Percentiles rank a stretch among this genome's conserved stretches.
Conservation (phyloP, 2,797 vertebrate genomes). For the Cyclopterus lumpus region DNA sequence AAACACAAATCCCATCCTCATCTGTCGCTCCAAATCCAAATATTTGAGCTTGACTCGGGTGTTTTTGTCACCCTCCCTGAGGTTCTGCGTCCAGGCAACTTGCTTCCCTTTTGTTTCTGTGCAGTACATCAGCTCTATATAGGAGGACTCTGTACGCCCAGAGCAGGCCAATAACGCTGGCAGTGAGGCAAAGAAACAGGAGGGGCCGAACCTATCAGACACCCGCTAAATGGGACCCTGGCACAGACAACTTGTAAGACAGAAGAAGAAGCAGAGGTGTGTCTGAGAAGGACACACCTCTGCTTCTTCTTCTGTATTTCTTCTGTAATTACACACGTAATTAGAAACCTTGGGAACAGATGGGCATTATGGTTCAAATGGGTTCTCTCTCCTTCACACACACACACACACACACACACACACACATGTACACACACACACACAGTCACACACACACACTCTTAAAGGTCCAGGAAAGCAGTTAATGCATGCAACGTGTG, state of each 20-base stretch:
- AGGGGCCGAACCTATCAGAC: conserved; percentile 46
- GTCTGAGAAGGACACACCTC: conserved; percentile 8
- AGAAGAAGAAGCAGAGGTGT: conserved; percentile 13
- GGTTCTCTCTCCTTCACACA: too few species aligned
- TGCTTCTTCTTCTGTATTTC: too few species aligned
- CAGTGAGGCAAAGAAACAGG: conserved; percentile 40
- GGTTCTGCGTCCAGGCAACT: conserved; percentile 40
- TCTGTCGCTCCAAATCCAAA: conserved; percentile 24
- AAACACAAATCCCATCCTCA: conserved; percentile 34
- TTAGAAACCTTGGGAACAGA: too few species aligned
- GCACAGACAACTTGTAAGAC: conserved; percentile 36
- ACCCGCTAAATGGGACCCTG: conserved; percentile 50
- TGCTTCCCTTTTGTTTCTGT: conserved; percentile 34
- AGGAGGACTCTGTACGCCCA: conserved; percentile 19
- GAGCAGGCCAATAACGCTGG: conserved; percentile 47
- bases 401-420: background rate
- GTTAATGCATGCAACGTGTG: conserved; percentile 60
- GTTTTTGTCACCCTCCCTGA: conserved; percentile 17
- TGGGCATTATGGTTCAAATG: too few species aligned
- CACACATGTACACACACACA: background rate
- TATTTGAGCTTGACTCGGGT: conserved; percentile 40
- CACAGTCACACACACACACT: background rate
- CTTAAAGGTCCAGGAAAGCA: background rate
- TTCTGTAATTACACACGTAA: too few species aligned
- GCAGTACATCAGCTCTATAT: conserved; percentile 18